Base-by-base conservation (phyloP, 2,888 invertebrate genomes). In the Folsomia candida region DNA sequence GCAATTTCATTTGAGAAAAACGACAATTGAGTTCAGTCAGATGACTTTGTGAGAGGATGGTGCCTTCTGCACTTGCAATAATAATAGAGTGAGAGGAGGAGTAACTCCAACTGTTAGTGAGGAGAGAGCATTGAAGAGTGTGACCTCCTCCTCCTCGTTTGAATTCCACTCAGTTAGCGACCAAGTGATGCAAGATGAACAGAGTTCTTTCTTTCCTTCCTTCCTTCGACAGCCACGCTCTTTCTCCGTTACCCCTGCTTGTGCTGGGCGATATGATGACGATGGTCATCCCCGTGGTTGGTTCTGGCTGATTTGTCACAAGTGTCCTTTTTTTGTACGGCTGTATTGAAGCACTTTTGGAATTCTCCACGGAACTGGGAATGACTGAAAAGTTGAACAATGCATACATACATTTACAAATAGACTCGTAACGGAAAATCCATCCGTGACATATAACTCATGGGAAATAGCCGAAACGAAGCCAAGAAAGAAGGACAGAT, bases 261-360 rank as follows among this genome's bases (percentile, higher is more conserved):
- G 22, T 22, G 14, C n/a, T n/a, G 47, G 14, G 18, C 22, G 3
- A 3, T 22, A 54, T n/a, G 54, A 22, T 54, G 47, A 47, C 6
- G 37, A 9, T 37, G 37, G 37, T 9, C 37, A 37, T 37, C 6
- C 6, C 14, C 6, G 37, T 37, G 37, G 37, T 4, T 37, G 37
- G 37, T 37, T 37, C 37, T 37, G 25, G 20, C 59, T 59, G 59
- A 59, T 59, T 59, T 59, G 59, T 59, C 59, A 59, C 59, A 59
- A 59, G 59, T 59, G 59, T 59, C 37, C 37, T 14, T 37, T 37
- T n/a, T n/a, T n/a, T n/a, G n/a, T n/a, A n/a, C n/a, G n/a, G n/a
- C n/a, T n/a, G n/a, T 14, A 37, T 37, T 37, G 6, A 14, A 37
- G 37, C 37, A 37, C 4, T 37, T 37, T 37, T 37, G 14, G 37